Evolutionary conservation across 2,797 vertebrate genomes (phyloP).

Genomic region (Lutjanus argentimaculatus): DNA sequence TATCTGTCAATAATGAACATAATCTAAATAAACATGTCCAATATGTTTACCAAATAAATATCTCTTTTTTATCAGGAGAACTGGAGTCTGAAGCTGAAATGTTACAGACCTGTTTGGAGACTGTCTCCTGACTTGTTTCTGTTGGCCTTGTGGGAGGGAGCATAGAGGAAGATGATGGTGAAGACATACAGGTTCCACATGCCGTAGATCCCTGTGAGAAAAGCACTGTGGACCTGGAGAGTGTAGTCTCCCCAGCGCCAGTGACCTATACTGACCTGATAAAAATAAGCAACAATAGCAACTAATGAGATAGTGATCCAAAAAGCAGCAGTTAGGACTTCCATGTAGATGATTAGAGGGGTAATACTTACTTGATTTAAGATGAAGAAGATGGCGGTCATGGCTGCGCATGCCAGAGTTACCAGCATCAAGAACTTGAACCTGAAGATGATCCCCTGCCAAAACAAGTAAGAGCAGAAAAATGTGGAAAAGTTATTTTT

Average conservation of each 20-base stretch:
- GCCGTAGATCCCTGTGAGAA: constrained; percentile 93
- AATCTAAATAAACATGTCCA: constrained; percentile 2
- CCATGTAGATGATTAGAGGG: background rate
- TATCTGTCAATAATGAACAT: constrained; percentile 28
- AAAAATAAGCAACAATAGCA: background rate
- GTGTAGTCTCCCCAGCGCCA: constrained; percentile 90
- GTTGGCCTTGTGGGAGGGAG: constrained; percentile 89
- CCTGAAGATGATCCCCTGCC: constrained; percentile 75
- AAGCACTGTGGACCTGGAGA: constrained; percentile 92
- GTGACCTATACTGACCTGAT: constrained; percentile 57
- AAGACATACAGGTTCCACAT: constrained; percentile 97
- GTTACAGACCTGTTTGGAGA: constrained; percentile 41
- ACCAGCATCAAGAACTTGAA: constrained; percentile 93
- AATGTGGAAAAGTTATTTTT: background rate
- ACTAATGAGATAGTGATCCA: background rate
- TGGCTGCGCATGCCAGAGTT: constrained; percentile 89
- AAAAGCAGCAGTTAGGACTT: background rate
- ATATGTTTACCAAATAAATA: background rate
- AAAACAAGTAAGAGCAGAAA: background rate
- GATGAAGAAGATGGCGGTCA: constrained; percentile 85
- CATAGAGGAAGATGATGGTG: constrained; percentile 92
- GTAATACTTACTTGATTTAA: constrained; percentile 52
- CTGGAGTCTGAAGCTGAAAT: background rate
- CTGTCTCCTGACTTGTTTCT: constrained; percentile 9
- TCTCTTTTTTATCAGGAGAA: background rate